Evolutionary conservation across 2,113 vertebrate species (phyloP).

Genomic region (Plectropomus leopardus): DNA sequence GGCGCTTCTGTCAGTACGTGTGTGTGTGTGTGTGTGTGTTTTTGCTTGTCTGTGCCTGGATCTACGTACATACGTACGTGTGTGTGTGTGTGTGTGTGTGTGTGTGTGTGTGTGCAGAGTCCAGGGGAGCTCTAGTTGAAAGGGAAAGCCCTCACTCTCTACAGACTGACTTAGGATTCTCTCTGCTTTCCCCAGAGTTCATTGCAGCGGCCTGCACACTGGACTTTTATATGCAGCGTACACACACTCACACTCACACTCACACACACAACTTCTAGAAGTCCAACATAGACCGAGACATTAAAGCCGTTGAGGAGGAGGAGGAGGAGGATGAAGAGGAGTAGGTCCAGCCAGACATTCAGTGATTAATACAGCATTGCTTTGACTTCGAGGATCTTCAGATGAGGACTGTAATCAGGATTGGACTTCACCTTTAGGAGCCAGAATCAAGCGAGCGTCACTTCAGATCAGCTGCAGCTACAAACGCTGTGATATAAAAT

Average conservation of each 20-base stretch:
- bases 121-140: constrained; percentile 80
- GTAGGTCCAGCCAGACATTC: constrained; percentile 10
- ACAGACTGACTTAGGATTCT: constrained; percentile 79
- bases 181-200: constrained; percentile 76
- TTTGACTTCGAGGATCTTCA: constrained; percentile 26
- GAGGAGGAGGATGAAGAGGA: constrained; percentile 31
- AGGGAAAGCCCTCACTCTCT: constrained; percentile 72
- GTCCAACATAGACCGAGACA: constrained; percentile 41
- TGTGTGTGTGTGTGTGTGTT: constrained; percentile 11
- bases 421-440: constrained; percentile 3
- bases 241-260: constrained; percentile 44
- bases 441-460: neutral
- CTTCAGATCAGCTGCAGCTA: neutral
- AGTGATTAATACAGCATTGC: constrained; percentile 30
- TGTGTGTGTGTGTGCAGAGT: constrained; percentile 44
- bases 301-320: constrained; percentile 39
- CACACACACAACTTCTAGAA: constrained; percentile 46
- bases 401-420: constrained; percentile 12
- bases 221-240: constrained; percentile 62
- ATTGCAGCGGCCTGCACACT: constrained; percentile 57
- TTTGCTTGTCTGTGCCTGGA: constrained; percentile 29
- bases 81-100: constrained; percentile 28
- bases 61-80: constrained; percentile 15
- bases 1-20: constrained; percentile 28
- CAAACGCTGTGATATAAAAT: neutral